Evolutionary conservation across 2,113 vertebrate genomes (phyloP), one percentile per base, ranked within the genome.

Genomic region (Geococcyx californianus): DNA sequence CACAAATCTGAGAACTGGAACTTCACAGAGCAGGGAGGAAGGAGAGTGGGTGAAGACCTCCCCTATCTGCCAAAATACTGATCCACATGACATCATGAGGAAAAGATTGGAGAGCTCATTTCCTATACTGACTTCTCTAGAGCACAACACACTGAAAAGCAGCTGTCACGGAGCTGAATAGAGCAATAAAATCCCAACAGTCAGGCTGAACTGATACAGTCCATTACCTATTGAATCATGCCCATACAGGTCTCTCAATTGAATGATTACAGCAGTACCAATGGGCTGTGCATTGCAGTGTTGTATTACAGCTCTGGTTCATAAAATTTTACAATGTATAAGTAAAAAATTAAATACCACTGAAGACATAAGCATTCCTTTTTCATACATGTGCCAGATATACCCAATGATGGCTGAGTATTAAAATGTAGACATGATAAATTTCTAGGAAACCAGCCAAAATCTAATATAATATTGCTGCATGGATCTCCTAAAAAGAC

Each of bases 241-340:
- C 80, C 94, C 91, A 93, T 42, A 47, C 47, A 87, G 45, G 45
- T 40, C 4, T 87, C 92, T 94, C 76, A 60, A 28, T 4, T 95
- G 95, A 95, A 58, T 63, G 92, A 91, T 84, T 83, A 28, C 54
- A 89, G 89, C 64, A 91, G 68, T 58, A 79, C 19, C 55, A 73
- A 84, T 25, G 84, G 95, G 84, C 94, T 97, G 92, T 62, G 94
- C 90, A 26, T 85, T 69, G 54, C 81, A 51, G 25, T 58, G 81
- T 94, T 94, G 95, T 62, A 69, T 58, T 77, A 87, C 86, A 96
- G 74, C 77, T 84, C 74, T 69, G 95, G 76, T 73, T 95, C 95
- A 94, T 97, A 95, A 97, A 97, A 63, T 77, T 97, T 97, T 95
- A 96, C 95, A 94, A 70, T 24, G 31, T 34, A 33, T 19, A 69